Conservation (phyloP, 2,113 vertebrate species). For the Indicator indicator region DNA sequence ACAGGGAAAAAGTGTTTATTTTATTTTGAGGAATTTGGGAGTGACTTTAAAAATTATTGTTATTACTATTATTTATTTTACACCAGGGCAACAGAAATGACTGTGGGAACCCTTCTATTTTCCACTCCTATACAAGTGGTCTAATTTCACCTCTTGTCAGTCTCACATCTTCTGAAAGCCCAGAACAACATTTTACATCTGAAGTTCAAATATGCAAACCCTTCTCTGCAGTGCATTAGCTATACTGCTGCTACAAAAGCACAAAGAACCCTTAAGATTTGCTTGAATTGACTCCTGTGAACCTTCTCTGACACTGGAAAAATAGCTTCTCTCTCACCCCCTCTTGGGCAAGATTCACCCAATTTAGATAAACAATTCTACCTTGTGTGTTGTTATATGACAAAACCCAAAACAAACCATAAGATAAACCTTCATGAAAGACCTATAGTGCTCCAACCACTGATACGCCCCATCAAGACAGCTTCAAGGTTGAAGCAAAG, state of each 20-base stretch:
- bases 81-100: background rate
- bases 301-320: background rate
- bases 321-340: background rate
- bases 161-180: background rate
- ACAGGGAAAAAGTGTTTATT: background rate
- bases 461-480: background rate
- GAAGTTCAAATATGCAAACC: background rate
- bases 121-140: background rate
- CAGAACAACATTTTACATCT: background rate
- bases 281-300: background rate
- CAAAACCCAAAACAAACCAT: background rate
- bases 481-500: background rate
- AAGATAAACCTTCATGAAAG: background rate
- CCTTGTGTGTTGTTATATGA: background rate
- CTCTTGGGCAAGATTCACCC: background rate
- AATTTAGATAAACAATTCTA: background rate
- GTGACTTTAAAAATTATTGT: background rate
- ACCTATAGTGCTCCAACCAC: background rate
- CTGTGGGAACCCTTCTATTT: background rate
- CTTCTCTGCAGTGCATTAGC: background rate
- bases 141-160: background rate
- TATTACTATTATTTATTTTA: background rate
- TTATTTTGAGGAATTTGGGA: background rate
- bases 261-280: background rate
- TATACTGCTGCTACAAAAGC: background rate